A percentile compares a stretch with the other conserved stretches of the same genome.
These are phyloP conservation scores for Achroia grisella DNA, from an alignment of 1,140 invertebrate genomes.

Conservation along the genomic window DNA sequence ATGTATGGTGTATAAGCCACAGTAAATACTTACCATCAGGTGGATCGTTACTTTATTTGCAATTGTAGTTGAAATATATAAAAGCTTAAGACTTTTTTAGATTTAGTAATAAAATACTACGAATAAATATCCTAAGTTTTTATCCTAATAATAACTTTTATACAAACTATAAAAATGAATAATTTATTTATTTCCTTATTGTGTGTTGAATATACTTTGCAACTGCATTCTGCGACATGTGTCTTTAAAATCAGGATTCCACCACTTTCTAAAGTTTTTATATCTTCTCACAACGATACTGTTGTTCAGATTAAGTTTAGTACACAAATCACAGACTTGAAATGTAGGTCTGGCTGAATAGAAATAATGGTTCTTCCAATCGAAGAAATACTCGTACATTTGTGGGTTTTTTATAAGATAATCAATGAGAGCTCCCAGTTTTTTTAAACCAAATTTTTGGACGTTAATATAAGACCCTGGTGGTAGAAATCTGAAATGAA, in stretches of 20 bases:
- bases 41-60: too few species aligned
- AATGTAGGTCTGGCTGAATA: slow-evolving; percentile 27
- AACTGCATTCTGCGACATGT: slow-evolving; percentile 21
- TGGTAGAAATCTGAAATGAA: slow-evolving; percentile 46
- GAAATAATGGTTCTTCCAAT: slow-evolving; percentile 57
- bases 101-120: too few species aligned
- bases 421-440: slow-evolving; percentile 44
- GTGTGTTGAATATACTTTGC: slow-evolving; percentile 10
- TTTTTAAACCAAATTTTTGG: slow-evolving; percentile 36
- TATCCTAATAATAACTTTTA: too few species aligned
- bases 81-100: too few species aligned
- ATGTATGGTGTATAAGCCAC: too few species aligned
- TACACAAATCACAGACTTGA: slow-evolving; percentile 40
- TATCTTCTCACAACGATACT: slow-evolving; percentile 9
- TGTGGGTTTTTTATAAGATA: slow-evolving; percentile 40
- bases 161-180: too few species aligned
- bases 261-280: slow-evolving; percentile 41
- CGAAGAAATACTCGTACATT: slow-evolving; percentile 50
- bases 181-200: too few species aligned
- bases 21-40: too few species aligned
- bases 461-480: slow-evolving; percentile 49
- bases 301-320: slow-evolving; percentile 26
- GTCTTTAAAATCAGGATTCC: slow-evolving; percentile 37
- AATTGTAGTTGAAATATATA: too few species aligned
- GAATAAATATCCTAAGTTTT: too few species aligned